Evolutionary conservation across 2,888 invertebrate species (phyloP).

Genomic region (Thecocarcelia acutangulata): DNA sequence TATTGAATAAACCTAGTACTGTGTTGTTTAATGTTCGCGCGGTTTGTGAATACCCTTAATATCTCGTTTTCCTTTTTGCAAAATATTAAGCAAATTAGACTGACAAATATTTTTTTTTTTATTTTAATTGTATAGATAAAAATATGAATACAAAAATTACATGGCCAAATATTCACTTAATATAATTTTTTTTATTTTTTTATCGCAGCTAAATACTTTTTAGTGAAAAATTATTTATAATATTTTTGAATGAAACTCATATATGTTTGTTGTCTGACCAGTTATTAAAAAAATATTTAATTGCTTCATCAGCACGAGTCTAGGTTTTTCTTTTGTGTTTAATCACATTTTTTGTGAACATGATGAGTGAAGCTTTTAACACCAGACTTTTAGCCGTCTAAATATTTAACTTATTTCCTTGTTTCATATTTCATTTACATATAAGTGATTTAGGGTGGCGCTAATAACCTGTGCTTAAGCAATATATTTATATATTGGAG

Average conservation of each 20-base stretch:
- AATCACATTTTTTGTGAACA: background rate
- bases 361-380: background rate
- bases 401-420: conserved; percentile 30
- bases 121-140: no score
- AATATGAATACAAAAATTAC: no score
- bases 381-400: conserved; percentile 56
- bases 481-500: no score
- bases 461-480: background rate
- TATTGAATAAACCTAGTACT: no score
- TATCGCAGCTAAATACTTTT: conserved; percentile 43
- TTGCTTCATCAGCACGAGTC: conserved; percentile 77
- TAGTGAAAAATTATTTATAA: conserved; percentile 45
- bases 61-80: no score
- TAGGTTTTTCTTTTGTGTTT: background rate
- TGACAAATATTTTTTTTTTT: no score
- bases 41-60: no score
- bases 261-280: background rate
- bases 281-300: conserved; percentile 73
- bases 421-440: background rate
- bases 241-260: conserved; percentile 66
- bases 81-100: background rate
- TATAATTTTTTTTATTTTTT: background rate
- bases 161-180: no score
- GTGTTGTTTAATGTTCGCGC: no score
- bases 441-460: background rate